Percentiles rank a stretch among this genome's conserved stretches.
These are phyloP conservation scores for Megalops atlanticus DNA, from an alignment of 2,113 vertebrate species.

Conservation along the genomic window DNA sequence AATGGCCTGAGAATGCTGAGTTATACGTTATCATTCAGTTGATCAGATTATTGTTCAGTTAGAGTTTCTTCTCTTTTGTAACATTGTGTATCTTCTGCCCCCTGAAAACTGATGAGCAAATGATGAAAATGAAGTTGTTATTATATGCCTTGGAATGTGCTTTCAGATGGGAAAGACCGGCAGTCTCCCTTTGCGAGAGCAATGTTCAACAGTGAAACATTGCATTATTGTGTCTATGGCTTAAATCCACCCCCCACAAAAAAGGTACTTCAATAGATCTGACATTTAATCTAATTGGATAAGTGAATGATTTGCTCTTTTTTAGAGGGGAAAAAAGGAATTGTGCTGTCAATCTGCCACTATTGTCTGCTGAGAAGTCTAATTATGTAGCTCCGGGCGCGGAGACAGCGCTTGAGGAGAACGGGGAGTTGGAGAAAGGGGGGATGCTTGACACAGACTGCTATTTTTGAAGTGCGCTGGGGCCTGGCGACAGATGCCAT, in stretches of 20 bases:
- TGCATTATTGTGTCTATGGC: background rate
- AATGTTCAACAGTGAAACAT: background rate
- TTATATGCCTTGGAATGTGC: too few species aligned
- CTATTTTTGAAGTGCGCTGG: background rate
- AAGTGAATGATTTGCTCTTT: conserved; percentile 32
- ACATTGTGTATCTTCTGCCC: background rate
- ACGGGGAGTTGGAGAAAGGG: background rate
- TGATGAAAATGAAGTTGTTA: background rate
- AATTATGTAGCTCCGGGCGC: background rate
- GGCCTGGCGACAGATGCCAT: background rate
- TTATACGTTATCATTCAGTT: conserved; percentile 43
- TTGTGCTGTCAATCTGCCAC: conserved; percentile 6
- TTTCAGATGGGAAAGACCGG: background rate
- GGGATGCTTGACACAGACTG: background rate
- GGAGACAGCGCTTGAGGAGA: background rate
- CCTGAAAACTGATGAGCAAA: background rate
- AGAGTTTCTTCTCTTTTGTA: conserved; percentile 25
- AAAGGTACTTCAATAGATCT: conserved; percentile 26
- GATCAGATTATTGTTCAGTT: conserved; percentile 42
- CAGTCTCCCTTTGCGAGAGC: background rate
- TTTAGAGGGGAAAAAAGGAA: conserved; percentile 11
- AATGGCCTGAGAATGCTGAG: conserved; percentile 50
- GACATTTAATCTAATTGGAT: conserved; percentile 39
- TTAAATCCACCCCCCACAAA: conserved; percentile 11
- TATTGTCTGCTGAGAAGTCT: conserved; percentile 14